Conservation (phyloP, 2,113 vertebrate genomes). For the Edolisoma coerulescens region DNA sequence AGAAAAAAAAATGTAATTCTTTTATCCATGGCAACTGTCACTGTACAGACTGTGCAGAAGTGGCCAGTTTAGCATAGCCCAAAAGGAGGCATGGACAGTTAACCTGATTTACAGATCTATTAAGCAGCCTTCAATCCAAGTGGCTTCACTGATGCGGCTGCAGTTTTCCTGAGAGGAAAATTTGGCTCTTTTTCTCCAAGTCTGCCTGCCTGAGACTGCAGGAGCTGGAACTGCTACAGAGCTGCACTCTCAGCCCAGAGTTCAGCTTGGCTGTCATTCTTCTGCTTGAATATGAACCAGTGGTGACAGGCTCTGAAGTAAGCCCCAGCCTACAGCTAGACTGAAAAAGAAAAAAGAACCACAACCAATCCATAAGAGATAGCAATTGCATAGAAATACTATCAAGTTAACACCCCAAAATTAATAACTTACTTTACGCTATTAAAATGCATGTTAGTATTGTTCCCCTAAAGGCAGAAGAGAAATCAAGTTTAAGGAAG, state of each 20-base stretch:
- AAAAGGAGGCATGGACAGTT: not conserved
- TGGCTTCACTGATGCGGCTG: not conserved
- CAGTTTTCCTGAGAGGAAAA: not conserved
- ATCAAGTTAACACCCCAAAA: not conserved
- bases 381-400: not conserved
- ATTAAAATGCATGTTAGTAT: not conserved
- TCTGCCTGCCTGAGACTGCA: not conserved
- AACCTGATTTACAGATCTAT: not conserved
- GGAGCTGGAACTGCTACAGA: not conserved
- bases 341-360: not conserved
- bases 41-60: not conserved
- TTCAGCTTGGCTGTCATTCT: not conserved
- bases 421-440: conserved; percentile 1
- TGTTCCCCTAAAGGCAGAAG: not conserved
- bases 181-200: not conserved
- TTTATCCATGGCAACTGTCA: not conserved
- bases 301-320: not conserved
- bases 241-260: not conserved
- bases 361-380: not conserved
- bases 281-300: not conserved
- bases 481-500: not conserved
- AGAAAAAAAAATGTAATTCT: not conserved
- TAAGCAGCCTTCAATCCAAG: not conserved
- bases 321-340: not conserved
- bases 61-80: not conserved